A percentile compares a stretch with the other conserved stretches of the same genome.
These are phyloP conservation scores for Caerostris extrusa DNA, from an alignment of 1,140 invertebrate species.

Conservation along the genomic window DNA sequence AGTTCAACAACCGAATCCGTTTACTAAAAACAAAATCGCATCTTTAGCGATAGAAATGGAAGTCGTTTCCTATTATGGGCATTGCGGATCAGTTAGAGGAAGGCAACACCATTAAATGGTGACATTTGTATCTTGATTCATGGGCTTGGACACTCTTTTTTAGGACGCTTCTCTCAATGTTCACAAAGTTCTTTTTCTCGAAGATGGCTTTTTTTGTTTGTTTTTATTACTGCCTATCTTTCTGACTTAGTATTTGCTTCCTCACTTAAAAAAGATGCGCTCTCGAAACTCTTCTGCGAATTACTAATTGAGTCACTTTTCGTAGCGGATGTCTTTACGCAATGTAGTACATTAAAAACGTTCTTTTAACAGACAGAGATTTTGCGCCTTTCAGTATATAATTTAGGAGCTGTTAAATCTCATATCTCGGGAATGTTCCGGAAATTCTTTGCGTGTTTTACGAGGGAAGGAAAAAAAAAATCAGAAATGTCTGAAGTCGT, in stretches of 20 bases:
- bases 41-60: constrained; percentile 55
- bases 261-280: constrained; percentile 70
- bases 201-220: constrained; percentile 40
- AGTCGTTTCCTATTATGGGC: constrained; percentile 68
- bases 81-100: constrained; percentile 67
- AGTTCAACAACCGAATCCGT: constrained; percentile 73
- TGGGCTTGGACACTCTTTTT: constrained; percentile 49
- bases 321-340: constrained; percentile 59
- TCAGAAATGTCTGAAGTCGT: neutral
- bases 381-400: constrained; percentile 11
- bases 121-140: constrained; percentile 76
- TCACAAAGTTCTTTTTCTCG: constrained; percentile 66
- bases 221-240: constrained; percentile 65
- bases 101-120: constrained; percentile 73
- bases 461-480: neutral
- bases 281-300: constrained; percentile 65
- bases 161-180: constrained; percentile 30
- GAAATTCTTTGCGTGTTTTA: constrained; percentile 50
- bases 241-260: constrained; percentile 70
- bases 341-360: constrained; percentile 40
- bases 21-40: constrained; percentile 65
- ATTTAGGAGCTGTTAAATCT: constrained; percentile 24
- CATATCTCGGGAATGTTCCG: constrained; percentile 8
- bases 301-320: constrained; percentile 72
- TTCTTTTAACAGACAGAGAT: neutral